Base-by-base conservation (phyloP, 1,140 invertebrate species). In the Ptiloglossa arizonensis region DNA sequence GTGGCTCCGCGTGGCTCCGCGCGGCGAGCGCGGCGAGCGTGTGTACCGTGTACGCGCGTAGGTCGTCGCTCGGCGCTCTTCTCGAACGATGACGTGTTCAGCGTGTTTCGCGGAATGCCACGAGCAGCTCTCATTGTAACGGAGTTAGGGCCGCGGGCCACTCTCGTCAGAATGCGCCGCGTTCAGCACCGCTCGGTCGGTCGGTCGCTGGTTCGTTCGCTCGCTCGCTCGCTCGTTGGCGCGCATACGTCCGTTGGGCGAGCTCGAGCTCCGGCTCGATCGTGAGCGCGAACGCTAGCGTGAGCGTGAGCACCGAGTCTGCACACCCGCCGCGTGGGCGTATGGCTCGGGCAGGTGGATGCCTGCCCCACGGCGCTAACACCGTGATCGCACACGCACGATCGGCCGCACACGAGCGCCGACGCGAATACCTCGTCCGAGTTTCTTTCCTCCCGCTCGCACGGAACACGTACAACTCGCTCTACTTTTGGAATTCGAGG, bases 41-140 rank as follows among this genome's bases (percentile, higher is more conserved):
- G 67, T 59, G 56, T 84, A 46, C 29, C 15, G 67, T 59, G 56
- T 84, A 46, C 29, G 60, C 59, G 68, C 82, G 78, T 76, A 74
- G 72, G 67, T 82, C 83, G 72, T 80, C 77, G 68, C 66, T 80
- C 70, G 79, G 64, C 70, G 85, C 64, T 85, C 80, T 85, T 82
- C 83, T 77, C 66, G 59, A 29, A 80, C 79, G 78, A 83, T 87
- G 78, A 83, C 79, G 81, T 79, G 84, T 81, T 81, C 83, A 72
- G 64, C 72, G 81, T 81, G 85, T 88, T 89, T 87, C 79, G 73
- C 79, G 87, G 81, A 88, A 88, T 88, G 88, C 86, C 87, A 87
- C 70, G 82, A 86, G 81, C 87, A 89, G 87, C 68, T 73, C 79
- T 86, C 84, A 88, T 89, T 86, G 87, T 89, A 88, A 89, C 82